Base-by-base conservation (phyloP, 1,140 invertebrate genomes). In the Ditylenchus dipsaci region DNA sequence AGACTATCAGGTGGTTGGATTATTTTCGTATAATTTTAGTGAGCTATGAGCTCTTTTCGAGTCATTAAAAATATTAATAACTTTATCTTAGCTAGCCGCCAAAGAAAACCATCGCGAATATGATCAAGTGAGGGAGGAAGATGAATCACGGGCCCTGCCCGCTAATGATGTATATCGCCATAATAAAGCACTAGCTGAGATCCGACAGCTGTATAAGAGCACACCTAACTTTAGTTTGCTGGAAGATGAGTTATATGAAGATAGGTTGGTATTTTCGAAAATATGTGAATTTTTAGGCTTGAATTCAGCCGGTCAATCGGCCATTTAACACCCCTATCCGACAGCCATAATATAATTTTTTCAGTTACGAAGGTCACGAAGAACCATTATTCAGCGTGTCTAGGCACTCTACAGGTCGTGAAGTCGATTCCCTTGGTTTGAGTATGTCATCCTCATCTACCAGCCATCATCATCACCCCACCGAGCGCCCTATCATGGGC, bases 181-280 rank as follows among this genome's bases (percentile, higher is more conserved):
- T 8, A 61, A 61, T n/a, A 23, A 29, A 23, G 38, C 59, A 19
- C 59, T 61, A 3, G 59, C 19, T 30, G 59, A 61, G 29, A 61
- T 61, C 38, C 59, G 59, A n/a, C 59, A 61, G 29, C 29, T 61
- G n/a, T 61, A 61, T 29, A 30, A 43, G 19, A 61, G 59, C 21
- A 61, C 59, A 8, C 59, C 59, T 21, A 43, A 61, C 59, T 61
- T 61, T 33, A 61, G 59, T 43, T 19, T 30, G 8, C 38, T 61
- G 8, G 38, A 43, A 17, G 49, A 26, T 61, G 59, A 61, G n/a
- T 27, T 30, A 13, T 7, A 30, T 21, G 59, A 61, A 5, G 19
- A 43, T 7, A 7, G 29, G 27, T 61, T 26, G 29, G 59, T 53
- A 21, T 21, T 38, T 38, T 38, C 33, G 3, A 38, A 38, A 11